phyloP scores from a whole-genome alignment of 2,797 vertebrate genomes.

The Darevskia nairensis region DNA sequence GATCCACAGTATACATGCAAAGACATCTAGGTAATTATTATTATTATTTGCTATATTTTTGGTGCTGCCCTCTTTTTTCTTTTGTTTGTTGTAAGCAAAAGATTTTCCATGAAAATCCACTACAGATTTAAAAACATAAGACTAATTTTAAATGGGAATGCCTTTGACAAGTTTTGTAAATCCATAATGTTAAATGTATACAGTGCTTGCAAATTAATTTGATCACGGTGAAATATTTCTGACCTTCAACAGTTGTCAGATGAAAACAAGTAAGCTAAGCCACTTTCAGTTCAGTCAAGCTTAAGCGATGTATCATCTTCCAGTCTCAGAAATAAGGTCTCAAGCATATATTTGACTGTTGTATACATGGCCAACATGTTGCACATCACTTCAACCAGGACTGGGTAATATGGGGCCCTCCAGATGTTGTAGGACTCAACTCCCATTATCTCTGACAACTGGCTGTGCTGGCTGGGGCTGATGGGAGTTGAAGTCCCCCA shows the following conservation, averaged over 20 bases:
- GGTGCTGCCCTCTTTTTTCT: not conserved
- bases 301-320: not conserved
- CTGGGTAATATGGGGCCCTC: too few relatives aligned
- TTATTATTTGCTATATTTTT: not conserved
- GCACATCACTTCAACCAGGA: not conserved
- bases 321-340: not conserved
- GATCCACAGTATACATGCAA: not conserved
- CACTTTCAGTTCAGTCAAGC: not conserved
- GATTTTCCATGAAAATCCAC: not conserved
- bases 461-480: too few relatives aligned
- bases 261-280: not conserved
- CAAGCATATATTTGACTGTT: not conserved
- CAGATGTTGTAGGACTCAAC: too few relatives aligned
- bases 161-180: not conserved
- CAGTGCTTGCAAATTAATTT: not conserved
- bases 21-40: not conserved
- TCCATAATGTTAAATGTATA: not conserved
- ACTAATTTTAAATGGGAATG: not conserved
- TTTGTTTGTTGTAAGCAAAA: not conserved
- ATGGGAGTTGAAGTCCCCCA: too few relatives aligned
- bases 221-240: not conserved
- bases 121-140: not conserved
- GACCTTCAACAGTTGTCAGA: not conserved
- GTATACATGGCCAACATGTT: not conserved
- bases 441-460: too few relatives aligned